Evolutionary conservation across 1,140 invertebrate species (phyloP).

Genomic region (Fopius arisanus): DNA sequence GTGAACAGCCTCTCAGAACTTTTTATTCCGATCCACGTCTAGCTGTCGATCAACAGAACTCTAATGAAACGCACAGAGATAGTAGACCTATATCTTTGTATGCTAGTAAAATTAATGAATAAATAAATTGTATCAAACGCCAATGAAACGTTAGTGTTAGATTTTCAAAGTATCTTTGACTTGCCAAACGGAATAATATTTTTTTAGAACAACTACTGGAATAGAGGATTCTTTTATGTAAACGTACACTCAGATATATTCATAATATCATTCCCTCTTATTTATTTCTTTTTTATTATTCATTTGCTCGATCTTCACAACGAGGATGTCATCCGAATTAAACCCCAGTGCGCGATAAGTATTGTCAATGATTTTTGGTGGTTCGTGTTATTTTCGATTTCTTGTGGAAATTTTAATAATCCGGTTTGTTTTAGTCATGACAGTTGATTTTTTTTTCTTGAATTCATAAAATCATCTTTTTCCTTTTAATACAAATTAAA

Average conservation of each 20-base stretch:
- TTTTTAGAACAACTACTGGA: slow-evolving; percentile 5
- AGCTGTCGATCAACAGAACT: slow-evolving; percentile 45
- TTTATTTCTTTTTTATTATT: background rate
- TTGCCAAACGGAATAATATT: slow-evolving; percentile 17
- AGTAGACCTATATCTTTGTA: slow-evolving; percentile 53
- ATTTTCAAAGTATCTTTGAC: slow-evolving; percentile 2
- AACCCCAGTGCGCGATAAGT: slow-evolving; percentile 9
- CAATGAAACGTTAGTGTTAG: background rate
- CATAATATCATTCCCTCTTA: background rate
- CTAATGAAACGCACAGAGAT: slow-evolving; percentile 41
- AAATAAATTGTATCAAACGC: slow-evolving; percentile 1
- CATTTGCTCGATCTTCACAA: background rate
- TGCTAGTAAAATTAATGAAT: slow-evolving; percentile 46
- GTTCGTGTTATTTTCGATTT: slow-evolving; percentile 1
- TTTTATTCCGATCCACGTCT: slow-evolving; percentile 56
- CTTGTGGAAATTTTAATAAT: background rate
- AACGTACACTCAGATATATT: background rate
- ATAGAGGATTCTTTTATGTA: slow-evolving; percentile 5
- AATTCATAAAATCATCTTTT: background rate
- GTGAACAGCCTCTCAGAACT: slow-evolving; percentile 52
- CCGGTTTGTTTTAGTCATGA: background rate
- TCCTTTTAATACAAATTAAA: too few species aligned
- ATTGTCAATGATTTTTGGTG: slow-evolving; percentile 20
- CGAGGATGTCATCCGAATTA: background rate
- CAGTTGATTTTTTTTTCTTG: background rate